Percentiles rank a stretch among this genome's conserved stretches.
phyloP scores from a whole-genome alignment of 1,140 invertebrate genomes.

The Protaetia brevitarsis region DNA sequence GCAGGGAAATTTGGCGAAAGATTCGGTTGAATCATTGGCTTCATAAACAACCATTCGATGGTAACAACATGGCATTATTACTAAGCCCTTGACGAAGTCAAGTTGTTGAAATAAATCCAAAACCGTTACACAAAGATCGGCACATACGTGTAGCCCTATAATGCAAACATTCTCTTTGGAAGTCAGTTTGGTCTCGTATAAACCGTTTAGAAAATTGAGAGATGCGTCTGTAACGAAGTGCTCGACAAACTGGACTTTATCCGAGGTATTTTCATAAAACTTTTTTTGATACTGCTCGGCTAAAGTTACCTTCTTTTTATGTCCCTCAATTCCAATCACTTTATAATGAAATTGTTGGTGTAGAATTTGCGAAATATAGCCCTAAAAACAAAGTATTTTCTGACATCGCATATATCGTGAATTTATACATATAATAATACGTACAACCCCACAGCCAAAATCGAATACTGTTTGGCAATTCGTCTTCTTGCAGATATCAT shows the following conservation, averaged over 20 bases:
- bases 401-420: background rate
- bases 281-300: constrained; percentile 62
- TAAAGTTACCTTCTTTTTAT: constrained; percentile 57
- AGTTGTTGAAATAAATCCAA: constrained; percentile 68
- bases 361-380: constrained; percentile 73
- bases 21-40: constrained; percentile 34
- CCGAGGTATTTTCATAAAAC: constrained; percentile 52
- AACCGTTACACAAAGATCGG: constrained; percentile 72
- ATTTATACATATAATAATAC: constrained; percentile 31
- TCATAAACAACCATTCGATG: constrained; percentile 51
- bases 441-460: constrained; percentile 76
- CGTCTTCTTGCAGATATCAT: constrained; percentile 52
- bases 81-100: constrained; percentile 56
- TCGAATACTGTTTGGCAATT: constrained; percentile 65
- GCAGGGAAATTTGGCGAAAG: constrained; percentile 63
- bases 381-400: constrained; percentile 49
- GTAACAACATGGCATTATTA: constrained; percentile 83
- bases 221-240: constrained; percentile 51
- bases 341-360: constrained; percentile 60
- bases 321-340: constrained; percentile 73
- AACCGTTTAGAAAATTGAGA: background rate
- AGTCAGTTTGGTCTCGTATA: background rate
- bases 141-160: constrained; percentile 79
- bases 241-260: constrained; percentile 57
- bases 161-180: constrained; percentile 50